phyloP scores from a whole-genome alignment of 1,140 invertebrate species.

The Latrodectus geometricus region DNA sequence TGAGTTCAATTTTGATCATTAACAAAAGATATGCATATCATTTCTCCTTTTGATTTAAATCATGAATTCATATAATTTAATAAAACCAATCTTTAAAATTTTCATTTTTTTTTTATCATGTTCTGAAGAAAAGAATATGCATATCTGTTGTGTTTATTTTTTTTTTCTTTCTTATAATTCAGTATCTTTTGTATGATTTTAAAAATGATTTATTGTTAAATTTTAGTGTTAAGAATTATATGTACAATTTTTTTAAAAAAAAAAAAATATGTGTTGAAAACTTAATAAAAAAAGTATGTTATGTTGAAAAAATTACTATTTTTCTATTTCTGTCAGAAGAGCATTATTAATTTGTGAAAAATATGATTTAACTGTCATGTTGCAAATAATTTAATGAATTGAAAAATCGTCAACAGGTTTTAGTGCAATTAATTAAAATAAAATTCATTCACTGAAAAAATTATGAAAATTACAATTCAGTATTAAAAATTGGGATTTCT shows the following conservation, averaged over 20 bases:
- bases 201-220: constrained; percentile 16
- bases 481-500: too few relatives aligned
- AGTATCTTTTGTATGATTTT: constrained; percentile 21
- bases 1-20: constrained; percentile 32
- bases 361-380: not conserved
- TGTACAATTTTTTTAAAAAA: not conserved
- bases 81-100: not conserved
- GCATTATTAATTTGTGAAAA: not conserved
- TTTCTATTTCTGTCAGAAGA: not conserved
- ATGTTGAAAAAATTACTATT: constrained; percentile 1
- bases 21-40: constrained; percentile 20
- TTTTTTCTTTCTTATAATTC: constrained; percentile 1
- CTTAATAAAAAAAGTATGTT: not conserved
- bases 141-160: constrained; percentile 31
- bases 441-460: too few relatives aligned
- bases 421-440: too few relatives aligned
- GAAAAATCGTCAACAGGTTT: too few relatives aligned
- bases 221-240: not conserved
- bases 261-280: constrained; percentile 2
- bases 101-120: not conserved
- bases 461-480: too few relatives aligned
- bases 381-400: not conserved
- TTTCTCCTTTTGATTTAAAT: not conserved
- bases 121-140: not conserved
- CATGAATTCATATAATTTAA: not conserved